These are phyloP conservation scores for Neodiprion pinetum DNA, from an alignment of 1,140 invertebrate genomes.

Conservation along the genomic window DNA sequence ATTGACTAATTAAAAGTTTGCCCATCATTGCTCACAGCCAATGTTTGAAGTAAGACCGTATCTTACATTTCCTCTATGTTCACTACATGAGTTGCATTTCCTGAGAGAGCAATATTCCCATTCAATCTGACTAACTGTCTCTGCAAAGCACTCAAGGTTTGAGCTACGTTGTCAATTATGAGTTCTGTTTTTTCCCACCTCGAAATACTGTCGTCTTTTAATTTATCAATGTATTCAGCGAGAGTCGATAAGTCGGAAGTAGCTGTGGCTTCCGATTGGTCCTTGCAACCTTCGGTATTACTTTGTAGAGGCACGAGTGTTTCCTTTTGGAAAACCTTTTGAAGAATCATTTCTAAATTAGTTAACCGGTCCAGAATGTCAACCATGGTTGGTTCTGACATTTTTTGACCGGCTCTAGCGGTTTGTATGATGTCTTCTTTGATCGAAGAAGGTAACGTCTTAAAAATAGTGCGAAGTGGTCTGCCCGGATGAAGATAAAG, in stretches of 20 bases:
- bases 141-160: background rate
- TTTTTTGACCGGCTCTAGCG: background rate
- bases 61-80: background rate
- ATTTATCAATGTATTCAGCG: background rate
- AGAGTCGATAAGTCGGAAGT: background rate
- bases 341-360: background rate
- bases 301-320: background rate
- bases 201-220: background rate
- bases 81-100: background rate
- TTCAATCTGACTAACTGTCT: background rate
- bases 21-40: no score
- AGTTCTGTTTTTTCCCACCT: background rate
- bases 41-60: background rate
- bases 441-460: slow-evolving; percentile 1
- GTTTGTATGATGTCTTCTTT: slow-evolving; percentile 9
- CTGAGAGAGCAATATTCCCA: background rate
- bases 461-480: slow-evolving; percentile 11
- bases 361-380: background rate
- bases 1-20: no score
- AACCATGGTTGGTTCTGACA: background rate
- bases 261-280: background rate
- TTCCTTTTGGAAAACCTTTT: background rate
- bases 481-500: background rate
- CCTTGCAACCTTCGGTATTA: background rate
- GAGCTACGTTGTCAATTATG: background rate